These are phyloP conservation scores for Sapajus apella DNA, from an alignment of 2,113 vertebrate species.

Conservation along the genomic window DNA sequence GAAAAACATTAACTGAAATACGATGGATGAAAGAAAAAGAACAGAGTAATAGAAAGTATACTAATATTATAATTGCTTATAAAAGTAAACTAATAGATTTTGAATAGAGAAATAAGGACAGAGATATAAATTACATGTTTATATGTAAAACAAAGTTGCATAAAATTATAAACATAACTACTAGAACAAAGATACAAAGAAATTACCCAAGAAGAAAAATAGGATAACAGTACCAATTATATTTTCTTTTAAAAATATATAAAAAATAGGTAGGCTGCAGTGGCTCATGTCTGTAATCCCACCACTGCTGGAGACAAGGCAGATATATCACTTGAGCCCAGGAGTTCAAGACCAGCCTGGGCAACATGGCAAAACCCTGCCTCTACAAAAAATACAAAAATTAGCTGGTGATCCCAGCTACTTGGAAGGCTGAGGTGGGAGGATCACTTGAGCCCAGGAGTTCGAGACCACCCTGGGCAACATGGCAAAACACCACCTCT, in stretches of 20 bases:
- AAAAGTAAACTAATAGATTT: background rate
- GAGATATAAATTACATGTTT: background rate
- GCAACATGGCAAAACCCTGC: too few relatives aligned
- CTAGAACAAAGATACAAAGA: background rate
- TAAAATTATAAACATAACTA: background rate
- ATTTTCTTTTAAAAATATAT: background rate
- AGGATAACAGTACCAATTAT: background rate
- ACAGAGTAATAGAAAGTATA: slow-evolving; percentile 25
- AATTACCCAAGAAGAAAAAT: background rate
- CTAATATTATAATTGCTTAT: background rate
- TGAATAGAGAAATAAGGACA: background rate
- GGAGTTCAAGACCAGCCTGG: too few relatives aligned
- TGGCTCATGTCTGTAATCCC: too few relatives aligned
- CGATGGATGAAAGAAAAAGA: background rate
- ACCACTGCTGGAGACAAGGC: too few relatives aligned
- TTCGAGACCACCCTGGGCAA: too few relatives aligned
- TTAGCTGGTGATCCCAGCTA: too few relatives aligned
- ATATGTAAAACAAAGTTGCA: background rate
- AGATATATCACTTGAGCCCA: too few relatives aligned
- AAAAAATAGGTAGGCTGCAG: background rate
- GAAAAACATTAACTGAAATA: slow-evolving; percentile 31
- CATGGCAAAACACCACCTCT: too few relatives aligned
- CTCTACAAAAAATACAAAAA: too few relatives aligned
- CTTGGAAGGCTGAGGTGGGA: too few relatives aligned
- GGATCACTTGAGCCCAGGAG: too few relatives aligned